Conservation (phyloP, 2,888 invertebrate species). For the Caradrina clavipalpis region DNA sequence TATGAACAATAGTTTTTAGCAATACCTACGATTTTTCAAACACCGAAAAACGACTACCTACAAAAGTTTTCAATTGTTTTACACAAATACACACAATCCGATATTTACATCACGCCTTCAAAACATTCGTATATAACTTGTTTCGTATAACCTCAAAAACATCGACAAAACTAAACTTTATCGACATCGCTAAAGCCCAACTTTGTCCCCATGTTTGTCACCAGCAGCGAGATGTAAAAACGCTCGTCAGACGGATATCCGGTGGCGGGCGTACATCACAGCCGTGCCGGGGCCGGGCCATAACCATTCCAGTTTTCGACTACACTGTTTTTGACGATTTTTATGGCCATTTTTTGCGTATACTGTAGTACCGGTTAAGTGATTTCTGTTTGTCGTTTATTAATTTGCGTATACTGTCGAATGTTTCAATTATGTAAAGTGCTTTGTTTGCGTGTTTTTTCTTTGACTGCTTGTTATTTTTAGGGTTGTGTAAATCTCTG, state of each 20-base stretch:
- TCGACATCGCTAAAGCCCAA: conserved; percentile 18
- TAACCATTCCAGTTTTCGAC: conserved; percentile 69
- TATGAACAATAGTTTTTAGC: too few species aligned
- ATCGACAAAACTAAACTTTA: conserved; percentile 15
- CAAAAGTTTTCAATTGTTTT: neutral
- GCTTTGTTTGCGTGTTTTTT: conserved; percentile 4
- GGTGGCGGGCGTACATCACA: conserved; percentile 70
- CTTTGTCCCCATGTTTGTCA: conserved; percentile 44
- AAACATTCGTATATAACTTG: neutral
- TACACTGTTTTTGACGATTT: conserved; percentile 57
- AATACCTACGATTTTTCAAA: too few species aligned
- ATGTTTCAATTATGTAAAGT: conserved; percentile 22
- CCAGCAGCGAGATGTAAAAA: conserved; percentile 75
- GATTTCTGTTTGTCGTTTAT: conserved; percentile 40
- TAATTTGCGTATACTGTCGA: conserved; percentile 29
- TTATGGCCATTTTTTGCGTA: conserved; percentile 41
- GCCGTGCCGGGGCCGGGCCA: conserved; percentile 63
- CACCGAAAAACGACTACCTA: neutral
- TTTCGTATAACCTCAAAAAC: conserved; percentile 13
- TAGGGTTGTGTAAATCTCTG: neutral
- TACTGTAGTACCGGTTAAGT: conserved; percentile 25
- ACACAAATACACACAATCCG: too few species aligned
- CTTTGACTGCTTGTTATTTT: neutral
- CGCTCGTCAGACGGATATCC: conserved; percentile 75
- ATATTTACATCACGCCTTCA: neutral